Evolutionary conservation across 2,888 invertebrate genomes (phyloP).

Genomic region (Diplolepis rosae): DNA sequence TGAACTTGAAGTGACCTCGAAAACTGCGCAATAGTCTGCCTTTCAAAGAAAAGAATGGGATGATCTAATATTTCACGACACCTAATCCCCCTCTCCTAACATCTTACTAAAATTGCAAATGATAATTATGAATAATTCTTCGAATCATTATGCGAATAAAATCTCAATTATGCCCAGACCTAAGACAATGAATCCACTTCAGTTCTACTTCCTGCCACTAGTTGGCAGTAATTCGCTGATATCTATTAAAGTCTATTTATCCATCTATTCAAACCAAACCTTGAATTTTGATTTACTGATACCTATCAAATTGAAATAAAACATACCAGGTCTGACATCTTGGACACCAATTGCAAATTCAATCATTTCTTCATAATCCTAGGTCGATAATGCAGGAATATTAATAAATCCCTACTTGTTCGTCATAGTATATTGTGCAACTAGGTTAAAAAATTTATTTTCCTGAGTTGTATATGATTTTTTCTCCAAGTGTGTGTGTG

Average conservation of each 20-base stretch:
- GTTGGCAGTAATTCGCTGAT: conserved; percentile 7
- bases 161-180: conserved; percentile 1
- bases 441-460: no score
- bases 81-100: neutral
- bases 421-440: no score
- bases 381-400: no score
- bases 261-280: neutral
- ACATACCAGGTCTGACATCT: no score
- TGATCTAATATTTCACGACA: conserved; percentile 7
- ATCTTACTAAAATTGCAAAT: neutral
- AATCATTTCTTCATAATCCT: no score
- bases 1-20: conserved; percentile 72
- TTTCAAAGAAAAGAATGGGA: neutral
- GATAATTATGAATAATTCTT: neutral
- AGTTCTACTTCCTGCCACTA: conserved; percentile 9
- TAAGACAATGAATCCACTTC: neutral
- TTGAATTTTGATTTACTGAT: neutral
- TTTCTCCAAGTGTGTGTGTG: no score
- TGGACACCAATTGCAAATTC: no score
- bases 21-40: conserved; percentile 63
- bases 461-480: no score
- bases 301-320: no score
- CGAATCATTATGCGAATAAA: neutral
- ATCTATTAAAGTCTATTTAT: neutral
- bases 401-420: no score